Evolutionary conservation across 2,113 vertebrate genomes (phyloP), one percentile per base, ranked within the genome.

Genomic region (Muntiacus muntjak): DNA sequence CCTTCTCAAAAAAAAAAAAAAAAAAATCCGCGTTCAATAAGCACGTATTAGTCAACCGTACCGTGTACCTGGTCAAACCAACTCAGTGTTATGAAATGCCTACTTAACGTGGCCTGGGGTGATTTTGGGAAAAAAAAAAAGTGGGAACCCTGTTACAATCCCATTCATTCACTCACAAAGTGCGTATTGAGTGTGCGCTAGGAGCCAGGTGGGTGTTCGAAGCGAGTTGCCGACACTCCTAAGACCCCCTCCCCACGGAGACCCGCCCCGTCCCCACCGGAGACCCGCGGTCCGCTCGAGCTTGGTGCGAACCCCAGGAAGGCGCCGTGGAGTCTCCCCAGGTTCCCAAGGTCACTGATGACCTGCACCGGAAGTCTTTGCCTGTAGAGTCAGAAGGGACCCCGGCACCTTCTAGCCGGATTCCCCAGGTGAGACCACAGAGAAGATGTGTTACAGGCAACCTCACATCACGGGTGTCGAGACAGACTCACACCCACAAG

Each of bases 131-230:
- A 9, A 0, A 0, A 26, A 79, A 50, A 10, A 52, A 50, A 23
- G 2, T 1, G 50, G 28, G n/a, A 54, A 17, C 28, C 11, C 10
- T 43, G 5, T 45, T 15, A 33, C 1, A 23, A 0, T 43, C 28
- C 57, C 47, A 2, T 40, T 62, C 36, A 1, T 28, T 55, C 21
- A 25, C 43, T 93, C 67, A 52, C 33, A 13, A 33, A 87, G 28
- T 43, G 3, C 0, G 0, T 30, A 2, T 3, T 12, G n/a, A 52
- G 33, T 1, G 0, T 10, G 14, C 3, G 0, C 33, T 43, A 7
- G 45, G n/a, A 8, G 33, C 13, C 45, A 16, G 43, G 14, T 19
- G 28, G 47, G 30, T 36, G 21, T 43, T 17, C 1, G 23, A 10
- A 2, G 16, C 47, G 14, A 43, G 55, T 26, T 17, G 50, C 52